Conservation (phyloP, 2,797 vertebrate genomes). For the Phaenicophaeus curvirostris region DNA sequence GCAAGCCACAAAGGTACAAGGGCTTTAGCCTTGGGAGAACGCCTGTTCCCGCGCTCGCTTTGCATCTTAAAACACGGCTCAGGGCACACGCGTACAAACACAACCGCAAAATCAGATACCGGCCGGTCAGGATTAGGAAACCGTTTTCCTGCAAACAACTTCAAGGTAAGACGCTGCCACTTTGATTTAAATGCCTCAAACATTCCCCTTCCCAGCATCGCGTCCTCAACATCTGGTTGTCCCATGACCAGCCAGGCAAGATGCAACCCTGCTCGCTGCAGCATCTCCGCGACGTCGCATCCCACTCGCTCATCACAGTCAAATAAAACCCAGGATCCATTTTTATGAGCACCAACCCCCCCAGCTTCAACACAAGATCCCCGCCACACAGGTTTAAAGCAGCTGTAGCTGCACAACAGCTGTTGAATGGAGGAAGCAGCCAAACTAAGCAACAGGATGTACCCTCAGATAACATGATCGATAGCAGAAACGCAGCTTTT, state of each 20-base stretch:
- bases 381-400: background rate
- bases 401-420: slow-evolving; percentile 35
- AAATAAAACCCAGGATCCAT: fast-evolving
- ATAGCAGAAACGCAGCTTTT: slow-evolving; percentile 43
- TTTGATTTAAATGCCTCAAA: background rate
- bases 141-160: background rate
- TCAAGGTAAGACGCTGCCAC: background rate
- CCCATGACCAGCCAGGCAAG: fast-evolving
- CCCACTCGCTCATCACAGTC: background rate
- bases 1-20: background rate
- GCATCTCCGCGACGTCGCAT: background rate
- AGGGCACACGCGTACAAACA: background rate
- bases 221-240: fast-evolving
- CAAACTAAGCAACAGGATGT: slow-evolving; percentile 67
- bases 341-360: background rate
- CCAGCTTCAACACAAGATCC: fast-evolving
- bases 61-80: background rate
- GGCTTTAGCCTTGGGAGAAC: background rate
- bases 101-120: background rate
- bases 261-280: fast-evolving
- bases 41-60: background rate
- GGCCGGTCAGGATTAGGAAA: background rate
- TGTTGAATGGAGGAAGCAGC: slow-evolving; percentile 49
- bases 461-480: slow-evolving; percentile 66
- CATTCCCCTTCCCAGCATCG: fast-evolving